Evolutionary conservation across 92 coral and sea anemone species (phyloP), one percentile per base, ranked within the genome.

Genomic region (Heteractis magnifica): DNA sequence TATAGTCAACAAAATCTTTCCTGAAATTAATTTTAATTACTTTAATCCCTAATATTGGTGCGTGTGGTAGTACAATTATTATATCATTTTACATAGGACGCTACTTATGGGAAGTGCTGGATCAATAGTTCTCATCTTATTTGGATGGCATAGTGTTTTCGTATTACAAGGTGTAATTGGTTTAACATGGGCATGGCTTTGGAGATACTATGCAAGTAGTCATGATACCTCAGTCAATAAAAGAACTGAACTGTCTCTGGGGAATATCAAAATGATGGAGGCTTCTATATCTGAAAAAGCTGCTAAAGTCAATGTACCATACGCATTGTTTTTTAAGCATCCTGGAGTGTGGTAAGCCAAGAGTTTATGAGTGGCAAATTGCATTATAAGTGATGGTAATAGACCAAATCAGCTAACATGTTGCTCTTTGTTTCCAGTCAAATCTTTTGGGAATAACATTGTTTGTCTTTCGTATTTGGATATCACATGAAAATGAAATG

Each of bases 131-230:
- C 94, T 96, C 53, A 75, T 90, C 16, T 82, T 88, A 41, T 72
- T 89, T 74, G 95, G 95, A 75, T 96, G 99, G 99, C 94, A 86
- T 75, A 96, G 92, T 86, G 99, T 96, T 0, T 96, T 94, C 64
- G 73, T 94, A 10, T 51, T 84, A 12, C 92, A 92, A 82, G 99
- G 99, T 21, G 72, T 90, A 49, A 83, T 88, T 56, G 94, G 94
- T 50, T 79, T 96, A 52, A 52, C 92, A 48, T 96, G 98, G 98
- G 94, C 92, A 49, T 80, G 83, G 52, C 53, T 90, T 18, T 89
- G 97, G 94, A 87, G 88, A 75, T 92, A 83, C 85, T 84, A 90
- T 74, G 86, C 94, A 49, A 85, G 80, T 50, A 72, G 71, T 51
- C 90, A 86, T 4, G 86, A 86, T 41, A 62, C 87, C 18, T 83